Evolutionary conservation across 53 echinoderm and acorn worm species (phyloP), one percentile per base, ranked within the genome.

Genomic region (Echinarachnius parma): DNA sequence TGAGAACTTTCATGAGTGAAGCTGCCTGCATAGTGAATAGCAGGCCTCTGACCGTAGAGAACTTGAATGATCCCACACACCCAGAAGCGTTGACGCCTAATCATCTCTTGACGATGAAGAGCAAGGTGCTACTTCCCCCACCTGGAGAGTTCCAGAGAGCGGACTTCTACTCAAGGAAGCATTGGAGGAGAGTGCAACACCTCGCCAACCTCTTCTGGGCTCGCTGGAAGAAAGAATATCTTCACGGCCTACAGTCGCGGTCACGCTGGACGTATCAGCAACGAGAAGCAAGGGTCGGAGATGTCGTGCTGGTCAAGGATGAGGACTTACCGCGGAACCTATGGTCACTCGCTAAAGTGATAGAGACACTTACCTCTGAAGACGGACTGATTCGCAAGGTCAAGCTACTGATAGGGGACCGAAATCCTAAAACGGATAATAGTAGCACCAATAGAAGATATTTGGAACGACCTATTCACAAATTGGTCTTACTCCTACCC

Each of bases 191-290:
- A 59, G 70, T 78, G 1, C 84, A 70, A 31, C 58, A 87, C 21
- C 29, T 83, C 0, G 56, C 55, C 0, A 87, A 78, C 20, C 78
- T 75, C 10, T 87, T 83, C 42, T 83, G 87, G 83, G 37, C 13
- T 16, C 83, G 87, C 20, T 83, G 83, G 87, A 82, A 75, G 75
- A 56, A 74, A 4, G 83, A 83, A 59, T 87, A 63, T 24, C 74
- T 83, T 3, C 64, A 56, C 36, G 78, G 34, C 44, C 75, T 87
- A 4, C 79, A 83, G 36, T 36, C 55, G 0, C 63, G 79, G 10
- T 78, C 72, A 35, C 82, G 78, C 32, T 83, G 83, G 83, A 64
- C 46, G 1, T 21, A 31, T 23, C 67, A 62, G 4, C 44, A 46
- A 10, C 62, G 52, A 3, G 66, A 83, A 5, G 32, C 64, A 19